These are phyloP conservation scores for Drosophila gunungcola DNA, from an alignment of 1,140 invertebrate species.

Conservation along the genomic window DNA sequence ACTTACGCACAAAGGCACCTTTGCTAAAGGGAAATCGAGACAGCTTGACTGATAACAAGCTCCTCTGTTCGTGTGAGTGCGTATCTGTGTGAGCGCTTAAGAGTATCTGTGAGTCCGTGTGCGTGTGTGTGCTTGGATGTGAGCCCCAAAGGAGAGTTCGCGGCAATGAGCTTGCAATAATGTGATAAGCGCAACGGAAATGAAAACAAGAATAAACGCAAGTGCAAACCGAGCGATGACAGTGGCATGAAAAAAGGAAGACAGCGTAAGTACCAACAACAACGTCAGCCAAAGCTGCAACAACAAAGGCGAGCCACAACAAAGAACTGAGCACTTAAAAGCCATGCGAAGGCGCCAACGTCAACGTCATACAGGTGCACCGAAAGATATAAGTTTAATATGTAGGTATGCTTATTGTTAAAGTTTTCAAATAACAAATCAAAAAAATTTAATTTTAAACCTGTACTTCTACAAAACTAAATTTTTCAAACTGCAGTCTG, in stretches of 20 bases:
- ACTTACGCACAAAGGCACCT: background rate
- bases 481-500: too few species aligned
- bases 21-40: slow-evolving; percentile 22
- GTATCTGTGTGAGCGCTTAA: slow-evolving; percentile 8
- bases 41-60: slow-evolving; percentile 58
- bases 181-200: slow-evolving; percentile 79
- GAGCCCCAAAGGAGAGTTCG: slow-evolving; percentile 49
- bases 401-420: too few species aligned
- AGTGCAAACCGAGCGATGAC: slow-evolving; percentile 56
- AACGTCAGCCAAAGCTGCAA: slow-evolving; percentile 24
- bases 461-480: too few species aligned
- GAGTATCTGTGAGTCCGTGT: background rate
- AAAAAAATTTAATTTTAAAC: too few species aligned
- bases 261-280: slow-evolving; percentile 28
- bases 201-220: slow-evolving; percentile 73
- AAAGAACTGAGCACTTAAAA: slow-evolving; percentile 70
- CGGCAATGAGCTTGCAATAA: slow-evolving; percentile 80
- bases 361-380: slow-evolving; percentile 27
- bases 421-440: too few species aligned
- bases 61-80: background rate
- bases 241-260: slow-evolving; percentile 31
- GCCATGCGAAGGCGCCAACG: slow-evolving; percentile 50
- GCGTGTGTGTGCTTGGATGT: slow-evolving; percentile 1
- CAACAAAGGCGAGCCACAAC: slow-evolving; percentile 58
- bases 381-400: background rate